These are phyloP conservation scores for Astropecten irregularis DNA, from an alignment of 53 echinoderm and acorn worm genomes.

Conservation along the genomic window DNA sequence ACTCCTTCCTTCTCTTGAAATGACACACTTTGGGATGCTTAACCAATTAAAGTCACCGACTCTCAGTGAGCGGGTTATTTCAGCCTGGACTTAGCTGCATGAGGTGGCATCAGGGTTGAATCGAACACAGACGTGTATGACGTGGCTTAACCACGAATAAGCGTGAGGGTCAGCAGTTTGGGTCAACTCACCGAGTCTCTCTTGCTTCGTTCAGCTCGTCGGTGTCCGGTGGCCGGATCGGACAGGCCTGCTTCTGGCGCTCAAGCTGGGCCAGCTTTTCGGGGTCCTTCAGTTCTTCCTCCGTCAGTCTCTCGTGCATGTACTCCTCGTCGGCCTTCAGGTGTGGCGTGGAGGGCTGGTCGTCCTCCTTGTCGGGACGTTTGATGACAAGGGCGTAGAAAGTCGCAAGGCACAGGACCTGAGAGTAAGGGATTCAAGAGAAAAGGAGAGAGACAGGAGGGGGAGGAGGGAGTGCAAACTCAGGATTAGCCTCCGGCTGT, in stretches of 20 bases:
- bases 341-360: slow-evolving; percentile 55
- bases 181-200: slow-evolving; percentile 73
- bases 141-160: too few relatives aligned
- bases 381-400: slow-evolving; percentile 87
- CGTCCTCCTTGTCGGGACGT: slow-evolving; percentile 85
- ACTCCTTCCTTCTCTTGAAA: too few relatives aligned
- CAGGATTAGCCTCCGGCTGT: too few relatives aligned
- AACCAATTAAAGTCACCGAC: too few relatives aligned
- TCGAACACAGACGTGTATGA: too few relatives aligned
- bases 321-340: slow-evolving; percentile 81
- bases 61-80: too few relatives aligned
- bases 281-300: slow-evolving; percentile 84
- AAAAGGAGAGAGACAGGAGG: background rate
- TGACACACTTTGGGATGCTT: too few relatives aligned
- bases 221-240: slow-evolving; percentile 77
- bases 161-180: too few relatives aligned
- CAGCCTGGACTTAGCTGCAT: too few relatives aligned
- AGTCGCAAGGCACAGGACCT: slow-evolving; percentile 80
- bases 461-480: background rate
- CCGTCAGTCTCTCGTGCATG: slow-evolving; percentile 79
- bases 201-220: slow-evolving; percentile 70
- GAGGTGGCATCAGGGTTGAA: too few relatives aligned
- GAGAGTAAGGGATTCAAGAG: background rate
- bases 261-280: slow-evolving; percentile 72
- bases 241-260: slow-evolving; percentile 71